phyloP scores from a whole-genome alignment of 2,113 vertebrate genomes.

The Grallaria varia region DNA sequence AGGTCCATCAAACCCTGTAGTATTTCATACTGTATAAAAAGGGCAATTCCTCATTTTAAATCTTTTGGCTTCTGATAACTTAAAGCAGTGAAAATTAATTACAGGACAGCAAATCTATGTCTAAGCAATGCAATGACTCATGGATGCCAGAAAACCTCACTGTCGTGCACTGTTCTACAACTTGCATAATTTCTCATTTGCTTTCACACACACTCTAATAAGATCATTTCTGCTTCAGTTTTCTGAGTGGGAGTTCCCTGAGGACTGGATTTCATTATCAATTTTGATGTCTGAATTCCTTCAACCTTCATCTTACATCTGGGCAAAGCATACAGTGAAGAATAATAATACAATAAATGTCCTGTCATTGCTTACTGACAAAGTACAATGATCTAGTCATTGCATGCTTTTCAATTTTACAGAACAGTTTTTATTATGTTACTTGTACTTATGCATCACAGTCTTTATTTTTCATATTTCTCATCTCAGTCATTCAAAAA shows the following conservation, averaged over 20 bases:
- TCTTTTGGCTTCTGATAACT: not conserved
- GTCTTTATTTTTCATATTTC: not conserved
- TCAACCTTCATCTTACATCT: slow-evolving; percentile 4
- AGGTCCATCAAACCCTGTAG: not conserved
- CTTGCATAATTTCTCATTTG: not conserved
- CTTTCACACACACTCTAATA: not conserved
- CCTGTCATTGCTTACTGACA: not conserved
- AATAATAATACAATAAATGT: not conserved
- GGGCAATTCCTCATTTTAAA: not conserved
- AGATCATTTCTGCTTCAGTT: slow-evolving; percentile 21
- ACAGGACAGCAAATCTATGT: not conserved
- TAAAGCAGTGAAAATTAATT: not conserved
- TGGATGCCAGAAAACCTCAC: not conserved
- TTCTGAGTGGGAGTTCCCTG: slow-evolving; percentile 1
- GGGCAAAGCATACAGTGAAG: not conserved
- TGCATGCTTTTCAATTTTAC: not conserved
- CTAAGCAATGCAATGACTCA: not conserved
- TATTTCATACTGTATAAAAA: not conserved
- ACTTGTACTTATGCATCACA: not conserved
- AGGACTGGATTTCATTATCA: slow-evolving; percentile 23
- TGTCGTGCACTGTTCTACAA: fast-evolving
- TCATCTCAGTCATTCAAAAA: not conserved
- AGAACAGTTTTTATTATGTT: not conserved
- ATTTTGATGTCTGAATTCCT: not conserved
- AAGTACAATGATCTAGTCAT: not conserved